phyloP scores from a whole-genome alignment of 92 coral and sea anemone species.

The Zoanthus solanderi region DNA sequence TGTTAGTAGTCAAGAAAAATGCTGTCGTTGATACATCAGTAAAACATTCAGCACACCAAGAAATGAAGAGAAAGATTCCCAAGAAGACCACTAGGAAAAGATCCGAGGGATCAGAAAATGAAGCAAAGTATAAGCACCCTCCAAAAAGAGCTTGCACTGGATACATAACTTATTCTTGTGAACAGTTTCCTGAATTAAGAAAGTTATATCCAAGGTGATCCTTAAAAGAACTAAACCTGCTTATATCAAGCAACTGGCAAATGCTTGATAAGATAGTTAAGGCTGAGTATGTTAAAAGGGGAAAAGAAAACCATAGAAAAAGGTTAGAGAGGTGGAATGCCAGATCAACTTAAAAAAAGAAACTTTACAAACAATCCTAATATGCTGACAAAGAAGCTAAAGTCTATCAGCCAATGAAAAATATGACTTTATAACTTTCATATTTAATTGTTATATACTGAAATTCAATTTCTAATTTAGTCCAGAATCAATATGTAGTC shows the following conservation, averaged over 20 bases:
- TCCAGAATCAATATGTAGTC: not conserved
- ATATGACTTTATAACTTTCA: no score
- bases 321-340: constrained; percentile 12
- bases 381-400: no score
- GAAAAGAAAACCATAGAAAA: not conserved
- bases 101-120: not conserved
- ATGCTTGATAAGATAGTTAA: not conserved
- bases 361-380: not conserved
- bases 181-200: constrained; percentile 13
- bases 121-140: not conserved
- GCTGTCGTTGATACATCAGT: not conserved
- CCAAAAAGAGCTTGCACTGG: constrained; percentile 32
- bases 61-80: constrained; percentile 17
- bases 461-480: not conserved
- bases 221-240: constrained; percentile 1
- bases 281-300: not conserved
- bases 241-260: constrained; percentile 16
- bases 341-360: not conserved
- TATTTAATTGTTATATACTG: no score
- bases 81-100: not conserved
- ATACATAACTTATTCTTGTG: constrained; percentile 16
- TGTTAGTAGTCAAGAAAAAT: not conserved
- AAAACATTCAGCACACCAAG: constrained; percentile 22
- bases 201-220: not conserved
- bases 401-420: no score